Conservation (phyloP, 2,113 vertebrate genomes). For the Hyperopisus bebe region DNA sequence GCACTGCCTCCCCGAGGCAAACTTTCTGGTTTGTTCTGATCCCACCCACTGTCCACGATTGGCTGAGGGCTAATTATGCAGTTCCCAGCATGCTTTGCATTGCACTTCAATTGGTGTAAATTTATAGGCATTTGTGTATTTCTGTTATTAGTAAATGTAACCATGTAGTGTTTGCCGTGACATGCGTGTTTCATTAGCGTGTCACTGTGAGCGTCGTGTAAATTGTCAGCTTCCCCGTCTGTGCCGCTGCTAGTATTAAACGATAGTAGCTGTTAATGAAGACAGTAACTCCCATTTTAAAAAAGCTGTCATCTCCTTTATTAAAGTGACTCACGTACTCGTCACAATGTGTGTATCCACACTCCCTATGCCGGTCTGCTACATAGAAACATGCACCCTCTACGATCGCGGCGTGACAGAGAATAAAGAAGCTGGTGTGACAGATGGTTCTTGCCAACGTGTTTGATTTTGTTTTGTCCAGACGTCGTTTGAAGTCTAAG, state of each 20-base stretch:
- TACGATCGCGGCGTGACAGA: background rate
- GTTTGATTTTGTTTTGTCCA: background rate
- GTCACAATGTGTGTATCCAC: background rate
- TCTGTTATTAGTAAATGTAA: background rate
- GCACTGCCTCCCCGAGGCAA: fast-evolving
- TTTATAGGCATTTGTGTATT: background rate
- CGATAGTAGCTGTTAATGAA: background rate
- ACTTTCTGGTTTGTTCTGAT: background rate
- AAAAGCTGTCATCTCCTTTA: background rate
- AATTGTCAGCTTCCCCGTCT: background rate
- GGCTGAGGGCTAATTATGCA: background rate
- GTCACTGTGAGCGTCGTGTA: background rate
- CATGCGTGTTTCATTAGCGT: background rate
- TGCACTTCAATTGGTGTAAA: background rate
- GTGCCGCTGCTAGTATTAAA: background rate
- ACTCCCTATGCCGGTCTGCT: background rate
- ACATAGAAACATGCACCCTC: background rate
- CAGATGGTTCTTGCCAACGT: background rate
- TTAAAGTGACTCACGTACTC: background rate
- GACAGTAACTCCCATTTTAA: background rate
- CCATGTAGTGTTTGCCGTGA: background rate
- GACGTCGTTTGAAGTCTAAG: background rate
- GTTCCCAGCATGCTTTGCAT: background rate
- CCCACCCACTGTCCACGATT: background rate
- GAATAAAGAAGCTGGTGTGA: background rate